Conservation (phyloP, 2,888 invertebrate genomes). For the Amphipoea oculea region DNA sequence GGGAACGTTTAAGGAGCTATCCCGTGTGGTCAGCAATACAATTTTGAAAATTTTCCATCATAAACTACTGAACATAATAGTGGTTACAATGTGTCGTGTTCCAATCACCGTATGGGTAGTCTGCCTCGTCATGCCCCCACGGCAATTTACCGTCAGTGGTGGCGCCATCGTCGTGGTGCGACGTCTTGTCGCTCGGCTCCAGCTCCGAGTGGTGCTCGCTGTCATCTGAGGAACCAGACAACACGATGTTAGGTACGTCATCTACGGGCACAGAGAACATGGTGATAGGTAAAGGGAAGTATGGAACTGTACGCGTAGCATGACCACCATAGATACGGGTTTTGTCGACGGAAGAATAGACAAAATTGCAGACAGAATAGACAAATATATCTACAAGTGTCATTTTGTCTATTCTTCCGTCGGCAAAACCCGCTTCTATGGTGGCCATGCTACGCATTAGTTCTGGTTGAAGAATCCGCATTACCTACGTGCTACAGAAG, state of each 20-base stretch:
- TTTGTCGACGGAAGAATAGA: too few relatives aligned
- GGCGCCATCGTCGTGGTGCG: slow-evolving; percentile 65
- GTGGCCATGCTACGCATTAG: too few relatives aligned
- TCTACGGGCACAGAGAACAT: slow-evolving; percentile 35
- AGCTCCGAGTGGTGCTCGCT: slow-evolving; percentile 59
- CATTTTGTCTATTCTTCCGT: too few relatives aligned
- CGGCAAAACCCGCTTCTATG: too few relatives aligned
- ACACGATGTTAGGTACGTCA: slow-evolving; percentile 46
- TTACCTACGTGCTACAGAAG: neutral
- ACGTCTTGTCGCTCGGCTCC: slow-evolving; percentile 64
- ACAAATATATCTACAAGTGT: too few relatives aligned
- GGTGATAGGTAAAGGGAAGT: neutral
- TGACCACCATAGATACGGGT: too few relatives aligned
- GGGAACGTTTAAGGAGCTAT: neutral
- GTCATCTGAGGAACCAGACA: slow-evolving; percentile 66
- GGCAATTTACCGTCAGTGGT: slow-evolving; percentile 86
- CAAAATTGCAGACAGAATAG: too few relatives aligned
- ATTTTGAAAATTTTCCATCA: neutral
- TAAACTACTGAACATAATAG: neutral
- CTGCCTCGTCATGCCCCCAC: slow-evolving; percentile 81
- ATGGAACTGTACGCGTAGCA: neutral
- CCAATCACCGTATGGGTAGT: slow-evolving; percentile 87
- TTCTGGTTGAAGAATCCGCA: too few relatives aligned
- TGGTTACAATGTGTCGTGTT: slow-evolving; percentile 60
- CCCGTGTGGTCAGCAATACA: neutral